Conservation (phyloP, 2,797 vertebrate genomes). For the Cyprinodon diabolis region DNA sequence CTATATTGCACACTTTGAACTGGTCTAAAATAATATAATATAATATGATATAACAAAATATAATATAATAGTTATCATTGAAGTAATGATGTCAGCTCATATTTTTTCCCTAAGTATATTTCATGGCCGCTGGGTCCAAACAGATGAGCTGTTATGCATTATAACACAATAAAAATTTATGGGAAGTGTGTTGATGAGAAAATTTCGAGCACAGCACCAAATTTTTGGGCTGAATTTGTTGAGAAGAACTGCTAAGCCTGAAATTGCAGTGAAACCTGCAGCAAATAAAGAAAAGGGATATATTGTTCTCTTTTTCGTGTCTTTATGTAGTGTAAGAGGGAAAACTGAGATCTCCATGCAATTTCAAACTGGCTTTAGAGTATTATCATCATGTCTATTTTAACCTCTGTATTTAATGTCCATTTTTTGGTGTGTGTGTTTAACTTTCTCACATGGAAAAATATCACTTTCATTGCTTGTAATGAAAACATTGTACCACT, state of each 20-base stretch:
- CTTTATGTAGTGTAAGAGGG: neutral
- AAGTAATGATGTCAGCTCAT: constrained; percentile 28
- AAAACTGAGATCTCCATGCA: constrained; percentile 3
- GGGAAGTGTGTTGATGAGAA: constrained; percentile 50
- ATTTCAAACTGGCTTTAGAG: neutral
- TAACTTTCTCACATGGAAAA: too few relatives aligned
- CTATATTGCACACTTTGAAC: too few relatives aligned
- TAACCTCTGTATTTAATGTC: too few relatives aligned
- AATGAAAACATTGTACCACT: too few relatives aligned
- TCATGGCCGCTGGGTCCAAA: constrained; percentile 38
- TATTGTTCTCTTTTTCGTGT: constrained; percentile 5
- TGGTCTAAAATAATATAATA: constrained; percentile 4
- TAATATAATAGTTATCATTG: constrained; percentile 4
- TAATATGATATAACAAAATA: constrained; percentile 9
- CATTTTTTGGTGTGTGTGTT: too few relatives aligned
- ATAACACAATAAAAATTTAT: constrained; percentile 52
- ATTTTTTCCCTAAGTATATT: constrained; percentile 38
- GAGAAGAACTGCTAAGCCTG: constrained; percentile 37
- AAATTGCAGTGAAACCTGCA: constrained; percentile 28
- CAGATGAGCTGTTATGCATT: constrained; percentile 53
- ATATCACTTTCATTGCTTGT: too few relatives aligned
- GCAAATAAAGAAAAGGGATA: constrained; percentile 29
- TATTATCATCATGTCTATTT: neutral
- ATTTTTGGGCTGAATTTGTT: constrained; percentile 57
- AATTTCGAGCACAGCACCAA: constrained; percentile 61